Evolutionary conservation across 92 coral and sea anemone genomes (phyloP).

Genomic region (Chrysogorgia sp.): DNA sequence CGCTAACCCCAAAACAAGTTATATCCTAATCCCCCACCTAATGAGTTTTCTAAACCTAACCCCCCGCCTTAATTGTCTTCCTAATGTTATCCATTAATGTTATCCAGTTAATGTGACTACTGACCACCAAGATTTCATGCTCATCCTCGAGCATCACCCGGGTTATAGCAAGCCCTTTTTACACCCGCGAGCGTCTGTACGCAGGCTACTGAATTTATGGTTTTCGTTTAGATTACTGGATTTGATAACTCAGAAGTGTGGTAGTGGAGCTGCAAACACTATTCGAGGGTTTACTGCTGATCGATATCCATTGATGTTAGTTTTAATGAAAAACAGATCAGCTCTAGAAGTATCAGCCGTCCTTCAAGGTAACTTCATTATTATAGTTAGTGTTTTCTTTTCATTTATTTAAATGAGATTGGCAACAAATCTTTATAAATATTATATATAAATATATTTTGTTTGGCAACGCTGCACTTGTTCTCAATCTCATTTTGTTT

Average conservation of each 20-base stretch:
- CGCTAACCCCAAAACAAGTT: too few species aligned
- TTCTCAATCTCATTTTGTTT: background rate
- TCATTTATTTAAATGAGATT: too few species aligned
- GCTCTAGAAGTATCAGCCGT: constrained; percentile 95
- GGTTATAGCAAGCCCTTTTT: background rate
- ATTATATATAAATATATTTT: too few species aligned
- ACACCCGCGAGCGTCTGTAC: background rate
- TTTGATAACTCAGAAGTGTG: constrained; percentile 86
- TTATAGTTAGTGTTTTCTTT: too few species aligned
- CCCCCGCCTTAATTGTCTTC: too few species aligned
- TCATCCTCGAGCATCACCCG: too few species aligned
- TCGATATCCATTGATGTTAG: constrained; percentile 84
- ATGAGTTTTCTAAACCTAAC: too few species aligned
- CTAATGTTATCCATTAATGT: too few species aligned
- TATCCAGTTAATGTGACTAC: too few species aligned
- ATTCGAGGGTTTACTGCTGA: constrained; percentile 83
- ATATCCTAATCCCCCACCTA: too few species aligned
- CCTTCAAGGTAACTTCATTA: constrained; percentile 72
- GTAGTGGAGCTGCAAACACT: constrained; percentile 89
- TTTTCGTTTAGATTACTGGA: constrained; percentile 70
- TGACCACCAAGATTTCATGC: too few species aligned
- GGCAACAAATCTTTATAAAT: too few species aligned
- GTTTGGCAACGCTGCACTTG: background rate
- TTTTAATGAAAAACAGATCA: constrained; percentile 88
- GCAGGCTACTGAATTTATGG: background rate